Percentiles rank a stretch among this genome's conserved stretches.
These are phyloP conservation scores for Centroberyx gerrardi DNA, from an alignment of 2,797 vertebrate species.

Conservation along the genomic window DNA sequence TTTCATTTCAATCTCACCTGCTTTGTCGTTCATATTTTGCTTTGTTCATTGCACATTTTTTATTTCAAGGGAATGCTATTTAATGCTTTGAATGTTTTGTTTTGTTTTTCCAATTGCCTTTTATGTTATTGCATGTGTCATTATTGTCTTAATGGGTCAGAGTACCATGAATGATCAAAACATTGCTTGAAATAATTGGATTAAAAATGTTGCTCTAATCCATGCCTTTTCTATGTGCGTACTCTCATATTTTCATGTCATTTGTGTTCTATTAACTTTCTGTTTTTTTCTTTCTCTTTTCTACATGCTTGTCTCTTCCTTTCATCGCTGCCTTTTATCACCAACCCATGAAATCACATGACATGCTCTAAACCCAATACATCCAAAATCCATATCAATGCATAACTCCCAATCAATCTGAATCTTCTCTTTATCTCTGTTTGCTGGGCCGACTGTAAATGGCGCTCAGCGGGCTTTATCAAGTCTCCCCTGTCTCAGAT, in stretches of 20 bases:
- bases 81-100: constrained; percentile 25
- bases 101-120: not conserved
- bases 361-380: constrained; percentile 49
- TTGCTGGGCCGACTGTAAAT: constrained; percentile 53
- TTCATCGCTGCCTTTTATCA: constrained; percentile 60
- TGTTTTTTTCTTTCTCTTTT: constrained; percentile 64
- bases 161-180: constrained; percentile 21
- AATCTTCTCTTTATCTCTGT: constrained; percentile 2
- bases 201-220: constrained; percentile 56
- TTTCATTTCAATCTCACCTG: constrained; percentile 54
- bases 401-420: constrained; percentile 2
- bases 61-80: constrained; percentile 46
- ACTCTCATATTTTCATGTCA: constrained; percentile 73
- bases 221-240: constrained; percentile 53
- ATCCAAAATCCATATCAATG: constrained; percentile 19
- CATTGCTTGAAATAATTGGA: constrained; percentile 17
- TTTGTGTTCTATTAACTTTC: constrained; percentile 77
- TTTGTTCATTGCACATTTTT: constrained; percentile 46
- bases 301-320: constrained; percentile 64
- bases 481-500: constrained; percentile 92
- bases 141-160: constrained; percentile 38
- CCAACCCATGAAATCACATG: constrained; percentile 62
- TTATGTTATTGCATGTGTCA: constrained; percentile 31
- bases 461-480: constrained; percentile 90
- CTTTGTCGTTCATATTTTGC: constrained; percentile 47